Evolutionary conservation across 2,797 vertebrate species (phyloP).

Genomic region (Falco naumanni): DNA sequence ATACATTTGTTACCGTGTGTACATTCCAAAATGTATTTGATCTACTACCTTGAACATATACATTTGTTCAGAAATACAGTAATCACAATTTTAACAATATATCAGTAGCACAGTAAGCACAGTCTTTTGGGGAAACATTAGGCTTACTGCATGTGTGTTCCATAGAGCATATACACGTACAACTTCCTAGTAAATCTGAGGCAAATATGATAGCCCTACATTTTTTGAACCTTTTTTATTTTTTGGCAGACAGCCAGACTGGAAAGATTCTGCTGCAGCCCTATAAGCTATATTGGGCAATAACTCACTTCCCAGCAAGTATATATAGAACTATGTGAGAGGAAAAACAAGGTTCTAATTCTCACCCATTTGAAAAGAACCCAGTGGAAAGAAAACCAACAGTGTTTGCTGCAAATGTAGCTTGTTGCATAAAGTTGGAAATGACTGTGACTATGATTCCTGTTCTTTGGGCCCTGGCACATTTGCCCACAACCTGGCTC

Average conservation of each 20-base stretch:
- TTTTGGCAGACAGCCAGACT: not conserved
- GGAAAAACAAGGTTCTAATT: constrained; percentile 25
- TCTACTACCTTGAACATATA: not conserved
- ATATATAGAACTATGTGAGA: not conserved
- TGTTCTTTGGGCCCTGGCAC: not conserved
- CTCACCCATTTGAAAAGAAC: not conserved
- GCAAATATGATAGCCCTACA: not conserved
- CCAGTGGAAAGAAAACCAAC: not conserved
- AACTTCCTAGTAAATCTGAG: not conserved
- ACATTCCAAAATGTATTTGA: not conserved
- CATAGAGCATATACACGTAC: fast-evolving
- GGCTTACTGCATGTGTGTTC: not conserved
- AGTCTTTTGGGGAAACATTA: not conserved
- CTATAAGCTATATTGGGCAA: constrained; percentile 4
- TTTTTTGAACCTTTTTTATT: not conserved
- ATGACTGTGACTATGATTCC: not conserved
- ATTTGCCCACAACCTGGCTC: not conserved
- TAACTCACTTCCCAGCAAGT: not conserved
- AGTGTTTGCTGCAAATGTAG: not conserved
- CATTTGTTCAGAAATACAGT: not conserved
- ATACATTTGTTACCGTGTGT: not conserved
- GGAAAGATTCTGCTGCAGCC: not conserved
- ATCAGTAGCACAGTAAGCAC: not conserved
- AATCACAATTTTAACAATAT: not conserved
- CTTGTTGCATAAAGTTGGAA: not conserved